Evolutionary conservation across 2,797 vertebrate species (phyloP).

Genomic region (Leuciscus waleckii): DNA sequence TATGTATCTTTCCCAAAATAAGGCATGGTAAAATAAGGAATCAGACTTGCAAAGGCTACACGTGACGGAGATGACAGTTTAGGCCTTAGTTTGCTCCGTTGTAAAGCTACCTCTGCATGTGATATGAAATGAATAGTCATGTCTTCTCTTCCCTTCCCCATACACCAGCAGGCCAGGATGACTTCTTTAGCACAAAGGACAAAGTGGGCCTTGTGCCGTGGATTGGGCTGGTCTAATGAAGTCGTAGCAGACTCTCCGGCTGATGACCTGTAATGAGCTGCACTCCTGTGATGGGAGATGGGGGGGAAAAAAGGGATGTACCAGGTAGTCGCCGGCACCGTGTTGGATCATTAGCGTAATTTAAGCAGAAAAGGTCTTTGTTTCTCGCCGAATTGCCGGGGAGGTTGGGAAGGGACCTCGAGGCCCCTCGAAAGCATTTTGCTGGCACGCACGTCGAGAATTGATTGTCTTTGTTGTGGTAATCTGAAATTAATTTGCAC

Average conservation of each 20-base stretch:
- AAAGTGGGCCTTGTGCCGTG: slow-evolving; percentile 67
- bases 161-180: slow-evolving; percentile 67
- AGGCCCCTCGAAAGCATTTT: slow-evolving; percentile 90
- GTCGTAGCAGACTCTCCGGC: slow-evolving; percentile 62
- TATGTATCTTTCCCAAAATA: neutral
- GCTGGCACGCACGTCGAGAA: slow-evolving; percentile 88
- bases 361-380: slow-evolving; percentile 86
- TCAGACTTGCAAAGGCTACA: neutral
- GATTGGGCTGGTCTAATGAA: slow-evolving; percentile 75
- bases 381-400: slow-evolving; percentile 79
- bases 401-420: slow-evolving; percentile 82
- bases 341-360: slow-evolving; percentile 88
- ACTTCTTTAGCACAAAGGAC: slow-evolving; percentile 57
- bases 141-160: slow-evolving; percentile 45
- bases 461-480: slow-evolving; percentile 98
- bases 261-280: slow-evolving; percentile 76
- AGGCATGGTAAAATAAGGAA: neutral
- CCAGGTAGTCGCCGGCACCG: slow-evolving; percentile 69
- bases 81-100: neutral
- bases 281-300: slow-evolving; percentile 66
- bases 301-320: slow-evolving; percentile 58
- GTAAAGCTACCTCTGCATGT: neutral
- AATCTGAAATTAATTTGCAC: slow-evolving; percentile 99
- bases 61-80: neutral
- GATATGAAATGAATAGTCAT: slow-evolving; percentile 36